A percentile compares a stretch with the other conserved stretches of the same genome.
Conservation (phyloP, 2,888 invertebrate species). For the Blastobasis lacticolella region DNA sequence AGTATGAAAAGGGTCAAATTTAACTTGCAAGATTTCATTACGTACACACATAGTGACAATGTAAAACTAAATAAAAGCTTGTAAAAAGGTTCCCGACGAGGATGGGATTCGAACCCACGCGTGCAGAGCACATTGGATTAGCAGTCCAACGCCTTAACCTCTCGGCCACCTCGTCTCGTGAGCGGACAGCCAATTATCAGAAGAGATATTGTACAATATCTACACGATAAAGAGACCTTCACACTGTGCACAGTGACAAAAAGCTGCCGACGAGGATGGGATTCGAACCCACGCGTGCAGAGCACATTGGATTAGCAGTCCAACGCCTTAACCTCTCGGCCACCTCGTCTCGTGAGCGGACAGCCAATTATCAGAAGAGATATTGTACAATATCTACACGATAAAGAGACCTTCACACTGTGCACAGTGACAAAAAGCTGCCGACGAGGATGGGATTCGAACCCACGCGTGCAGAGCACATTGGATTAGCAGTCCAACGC, state of each 20-base stretch:
- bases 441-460: slow-evolving; percentile 87
- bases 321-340: slow-evolving; percentile 91
- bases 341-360: slow-evolving; percentile 76
- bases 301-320: slow-evolving; percentile 91
- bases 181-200: too few species aligned
- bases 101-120: slow-evolving; percentile 90
- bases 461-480: slow-evolving; percentile 90
- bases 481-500: slow-evolving; percentile 91
- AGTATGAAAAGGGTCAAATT: too few species aligned
- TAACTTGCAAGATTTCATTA: too few species aligned
- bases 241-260: too few species aligned
- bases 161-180: slow-evolving; percentile 85
- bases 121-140: slow-evolving; percentile 90
- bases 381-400: too few species aligned
- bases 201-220: too few species aligned
- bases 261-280: slow-evolving; percentile 80
- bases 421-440: too few species aligned
- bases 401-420: too few species aligned
- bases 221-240: too few species aligned
- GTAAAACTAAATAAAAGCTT: too few species aligned
- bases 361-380: too few species aligned
- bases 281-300: slow-evolving; percentile 90
- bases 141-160: slow-evolving; percentile 90
- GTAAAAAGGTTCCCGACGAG: slow-evolving; percentile 67
- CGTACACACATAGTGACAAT: too few species aligned